A percentile compares a stretch with the other conserved stretches of the same genome.
These are phyloP conservation scores for Muntiacus muntjak DNA, from an alignment of 2,113 vertebrate species.

Conservation along the genomic window DNA sequence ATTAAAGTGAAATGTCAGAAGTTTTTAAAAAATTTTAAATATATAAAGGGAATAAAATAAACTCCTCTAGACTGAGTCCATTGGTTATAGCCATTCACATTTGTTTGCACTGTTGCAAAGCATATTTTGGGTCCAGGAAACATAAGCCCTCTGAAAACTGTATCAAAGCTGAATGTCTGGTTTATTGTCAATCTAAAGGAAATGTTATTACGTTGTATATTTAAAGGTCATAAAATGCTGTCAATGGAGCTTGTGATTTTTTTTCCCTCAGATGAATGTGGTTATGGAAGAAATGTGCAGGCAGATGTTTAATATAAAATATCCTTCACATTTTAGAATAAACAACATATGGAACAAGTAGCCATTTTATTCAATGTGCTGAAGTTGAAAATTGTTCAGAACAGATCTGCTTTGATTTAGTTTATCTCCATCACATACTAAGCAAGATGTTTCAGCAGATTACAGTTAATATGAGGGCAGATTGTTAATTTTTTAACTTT, in stretches of 20 bases:
- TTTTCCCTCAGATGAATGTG: slow-evolving; percentile 43
- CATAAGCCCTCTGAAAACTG: slow-evolving; percentile 6
- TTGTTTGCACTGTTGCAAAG: slow-evolving; percentile 11
- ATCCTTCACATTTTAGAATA: slow-evolving; percentile 62
- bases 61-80: background rate
- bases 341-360: slow-evolving; percentile 61
- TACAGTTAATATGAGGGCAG: slow-evolving; percentile 32
- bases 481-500: slow-evolving; percentile 65
- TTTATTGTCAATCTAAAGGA: slow-evolving; percentile 56
- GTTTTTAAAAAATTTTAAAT: background rate
- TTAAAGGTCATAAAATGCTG: slow-evolving; percentile 70
- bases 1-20: background rate
- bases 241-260: slow-evolving; percentile 51
- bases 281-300: slow-evolving; percentile 63
- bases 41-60: background rate
- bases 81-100: background rate
- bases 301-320: slow-evolving; percentile 76
- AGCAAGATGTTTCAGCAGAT: slow-evolving; percentile 42
- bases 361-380: slow-evolving; percentile 64
- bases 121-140: background rate
- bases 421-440: slow-evolving; percentile 31
- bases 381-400: slow-evolving; percentile 55
- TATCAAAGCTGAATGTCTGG: slow-evolving; percentile 29
- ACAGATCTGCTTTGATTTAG: slow-evolving; percentile 61
- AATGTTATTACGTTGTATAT: slow-evolving; percentile 60